Evolutionary conservation across 2,888 invertebrate genomes (phyloP).

Genomic region (Drosophila subquinaria): DNA sequence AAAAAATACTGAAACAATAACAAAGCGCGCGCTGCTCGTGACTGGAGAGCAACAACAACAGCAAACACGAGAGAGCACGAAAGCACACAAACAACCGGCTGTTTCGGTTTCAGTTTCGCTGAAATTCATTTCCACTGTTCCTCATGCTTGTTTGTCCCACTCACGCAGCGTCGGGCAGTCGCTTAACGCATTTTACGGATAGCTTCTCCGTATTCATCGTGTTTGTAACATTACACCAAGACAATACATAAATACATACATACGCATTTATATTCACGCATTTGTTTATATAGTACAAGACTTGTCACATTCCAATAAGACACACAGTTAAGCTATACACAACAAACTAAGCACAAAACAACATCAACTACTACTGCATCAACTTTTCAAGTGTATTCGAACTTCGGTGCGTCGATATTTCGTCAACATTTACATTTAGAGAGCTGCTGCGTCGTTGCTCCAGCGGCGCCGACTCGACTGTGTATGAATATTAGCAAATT

Average conservation of each 20-base stretch:
- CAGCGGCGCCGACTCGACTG: slow-evolving; percentile 14
- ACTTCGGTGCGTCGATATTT: slow-evolving; percentile 20
- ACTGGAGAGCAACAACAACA: slow-evolving; percentile 26
- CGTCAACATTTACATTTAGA: slow-evolving; percentile 9
- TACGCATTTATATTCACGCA: too few relatives aligned
- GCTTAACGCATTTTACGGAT: slow-evolving; percentile 10
- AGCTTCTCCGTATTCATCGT: background rate
- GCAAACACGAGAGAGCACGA: slow-evolving; percentile 16
- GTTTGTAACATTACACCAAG: slow-evolving; percentile 17
- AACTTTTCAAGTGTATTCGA: slow-evolving; percentile 26
- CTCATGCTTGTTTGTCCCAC: slow-evolving; percentile 67
- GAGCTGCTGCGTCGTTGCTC: slow-evolving; percentile 1
- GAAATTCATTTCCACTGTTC: slow-evolving; percentile 35
- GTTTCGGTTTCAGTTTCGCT: slow-evolving; percentile 42
- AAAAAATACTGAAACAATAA: slow-evolving; percentile 50
- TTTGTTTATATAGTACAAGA: background rate
- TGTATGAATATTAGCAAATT: slow-evolving; percentile 20
- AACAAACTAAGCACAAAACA: background rate
- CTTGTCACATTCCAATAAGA: background rate
- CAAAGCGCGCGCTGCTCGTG: slow-evolving; percentile 41
- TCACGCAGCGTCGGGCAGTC: slow-evolving; percentile 58
- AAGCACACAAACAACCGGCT: slow-evolving; percentile 44
- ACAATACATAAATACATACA: background rate
- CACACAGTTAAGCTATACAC: background rate
- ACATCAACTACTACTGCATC: too few relatives aligned